A percentile compares a stretch with the other conserved stretches of the same genome.
Evolutionary conservation across 2,113 vertebrate species (phyloP).

Genomic region (Ursus arctos): DNA sequence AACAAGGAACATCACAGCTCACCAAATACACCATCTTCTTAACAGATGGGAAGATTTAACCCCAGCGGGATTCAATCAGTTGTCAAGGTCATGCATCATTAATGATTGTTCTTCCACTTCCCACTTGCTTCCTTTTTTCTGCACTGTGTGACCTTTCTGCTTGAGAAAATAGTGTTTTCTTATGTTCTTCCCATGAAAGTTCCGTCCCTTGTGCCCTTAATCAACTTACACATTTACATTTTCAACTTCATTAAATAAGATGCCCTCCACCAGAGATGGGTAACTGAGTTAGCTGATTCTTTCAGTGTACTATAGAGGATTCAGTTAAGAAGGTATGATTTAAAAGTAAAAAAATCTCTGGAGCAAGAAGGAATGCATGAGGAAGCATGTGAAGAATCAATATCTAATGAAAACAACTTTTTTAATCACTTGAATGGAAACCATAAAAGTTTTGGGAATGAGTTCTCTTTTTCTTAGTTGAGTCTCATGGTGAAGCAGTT

Average conservation of each 20-base stretch:
- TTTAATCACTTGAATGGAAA: neutral
- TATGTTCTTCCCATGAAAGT: neutral
- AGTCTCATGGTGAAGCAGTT: neutral
- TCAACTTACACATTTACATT: neutral
- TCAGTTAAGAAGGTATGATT: neutral
- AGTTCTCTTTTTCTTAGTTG: neutral
- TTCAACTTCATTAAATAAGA: conserved; percentile 20
- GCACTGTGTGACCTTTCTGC: neutral
- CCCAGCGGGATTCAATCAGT: neutral
- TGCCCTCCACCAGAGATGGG: neutral
- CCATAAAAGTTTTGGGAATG: neutral
- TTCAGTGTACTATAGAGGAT: neutral
- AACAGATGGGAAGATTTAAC: neutral
- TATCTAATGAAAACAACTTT: conserved; percentile 7
- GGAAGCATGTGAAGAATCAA: neutral
- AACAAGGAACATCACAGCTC: neutral
- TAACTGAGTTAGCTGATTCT: neutral
- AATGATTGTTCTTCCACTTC: neutral
- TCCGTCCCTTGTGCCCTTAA: neutral
- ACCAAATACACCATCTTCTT: neutral
- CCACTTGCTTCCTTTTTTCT: neutral
- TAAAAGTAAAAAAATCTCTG: neutral
- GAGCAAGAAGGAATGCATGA: neutral
- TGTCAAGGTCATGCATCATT: neutral
- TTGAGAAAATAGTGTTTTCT: neutral